Conservation (phyloP, 2,888 invertebrate species). For the Andrena camellia region DNA sequence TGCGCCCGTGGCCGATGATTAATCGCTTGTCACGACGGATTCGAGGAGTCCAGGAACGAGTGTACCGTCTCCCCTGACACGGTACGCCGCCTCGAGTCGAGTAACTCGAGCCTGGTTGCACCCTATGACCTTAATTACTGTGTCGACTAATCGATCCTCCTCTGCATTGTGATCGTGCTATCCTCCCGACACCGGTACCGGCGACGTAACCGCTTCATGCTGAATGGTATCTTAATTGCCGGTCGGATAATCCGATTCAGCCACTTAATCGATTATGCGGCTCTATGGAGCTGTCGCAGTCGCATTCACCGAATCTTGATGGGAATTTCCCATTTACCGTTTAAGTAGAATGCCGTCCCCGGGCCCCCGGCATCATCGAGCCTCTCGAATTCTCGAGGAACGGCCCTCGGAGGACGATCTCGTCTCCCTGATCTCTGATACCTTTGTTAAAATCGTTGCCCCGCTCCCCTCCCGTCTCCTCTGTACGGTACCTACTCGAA, state of each 20-base stretch:
- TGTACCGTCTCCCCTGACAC: constrained; percentile 53
- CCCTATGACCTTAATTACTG: constrained; percentile 73
- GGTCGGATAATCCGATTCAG: constrained; percentile 69
- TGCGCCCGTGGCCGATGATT: constrained; percentile 56
- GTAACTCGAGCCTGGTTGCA: constrained; percentile 63
- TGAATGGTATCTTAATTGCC: constrained; percentile 72
- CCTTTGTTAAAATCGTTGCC: constrained; percentile 15
- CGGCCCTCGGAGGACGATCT: not conserved
- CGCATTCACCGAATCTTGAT: constrained; percentile 49
- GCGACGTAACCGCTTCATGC: constrained; percentile 63
- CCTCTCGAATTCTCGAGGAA: not conserved
- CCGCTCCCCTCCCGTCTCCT: not conserved
- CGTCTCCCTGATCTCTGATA: not conserved
- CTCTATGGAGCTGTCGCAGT: constrained; percentile 59
- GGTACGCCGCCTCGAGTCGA: constrained; percentile 47
- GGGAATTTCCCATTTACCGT: constrained; percentile 49
- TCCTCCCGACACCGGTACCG: constrained; percentile 67
- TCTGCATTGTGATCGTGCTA: constrained; percentile 71
- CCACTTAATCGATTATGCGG: constrained; percentile 69
- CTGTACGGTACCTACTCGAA: not conserved
- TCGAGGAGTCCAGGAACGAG: constrained; percentile 55
- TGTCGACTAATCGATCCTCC: constrained; percentile 72
- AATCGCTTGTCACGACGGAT: constrained; percentile 60
- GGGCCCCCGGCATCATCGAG: not conserved
- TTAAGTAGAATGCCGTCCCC: constrained; percentile 30